phyloP scores from a whole-genome alignment of 2,797 vertebrate genomes.

The Hypotaenidia okinawae region DNA sequence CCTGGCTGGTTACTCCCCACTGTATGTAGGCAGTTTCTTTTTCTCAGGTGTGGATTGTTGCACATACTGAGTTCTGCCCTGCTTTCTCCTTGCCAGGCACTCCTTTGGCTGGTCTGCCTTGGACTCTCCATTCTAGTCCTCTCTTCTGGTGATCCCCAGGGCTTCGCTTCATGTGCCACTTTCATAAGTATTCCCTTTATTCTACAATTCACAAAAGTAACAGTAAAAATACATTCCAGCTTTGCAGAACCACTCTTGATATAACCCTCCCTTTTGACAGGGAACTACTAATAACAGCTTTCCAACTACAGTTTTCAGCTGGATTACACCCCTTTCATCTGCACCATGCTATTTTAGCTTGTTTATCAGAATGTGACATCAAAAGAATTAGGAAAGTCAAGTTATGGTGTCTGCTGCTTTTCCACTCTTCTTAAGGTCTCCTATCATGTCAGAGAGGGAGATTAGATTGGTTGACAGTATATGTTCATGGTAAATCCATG shows the following conservation, averaged over 20 bases:
- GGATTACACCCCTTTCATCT: slow-evolving; percentile 30
- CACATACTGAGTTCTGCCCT: neutral
- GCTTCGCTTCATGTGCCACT: neutral
- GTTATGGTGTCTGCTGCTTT: slow-evolving; percentile 14
- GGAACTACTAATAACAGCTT: neutral
- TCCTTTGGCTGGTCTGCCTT: neutral
- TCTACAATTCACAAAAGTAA: neutral
- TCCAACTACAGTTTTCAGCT: neutral
- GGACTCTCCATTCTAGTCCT: neutral
- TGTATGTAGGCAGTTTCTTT: neutral
- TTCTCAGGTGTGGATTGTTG: neutral
- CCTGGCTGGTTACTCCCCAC: neutral
- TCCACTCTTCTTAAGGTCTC: neutral
- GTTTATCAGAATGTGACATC: slow-evolving; percentile 47
- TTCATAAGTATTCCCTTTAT: neutral
- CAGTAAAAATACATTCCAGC: neutral
- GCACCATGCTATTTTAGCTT: neutral
- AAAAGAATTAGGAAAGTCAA: slow-evolving; percentile 18
- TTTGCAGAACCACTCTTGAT: neutral
- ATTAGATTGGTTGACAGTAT: neutral
- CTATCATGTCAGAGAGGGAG: neutral
- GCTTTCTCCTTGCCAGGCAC: neutral
- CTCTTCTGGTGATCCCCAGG: neutral
- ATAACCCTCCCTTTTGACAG: neutral
- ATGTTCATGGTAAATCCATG: neutral